Conservation (phyloP, 2,888 invertebrate species). For the Herminia tarsipennalis region DNA sequence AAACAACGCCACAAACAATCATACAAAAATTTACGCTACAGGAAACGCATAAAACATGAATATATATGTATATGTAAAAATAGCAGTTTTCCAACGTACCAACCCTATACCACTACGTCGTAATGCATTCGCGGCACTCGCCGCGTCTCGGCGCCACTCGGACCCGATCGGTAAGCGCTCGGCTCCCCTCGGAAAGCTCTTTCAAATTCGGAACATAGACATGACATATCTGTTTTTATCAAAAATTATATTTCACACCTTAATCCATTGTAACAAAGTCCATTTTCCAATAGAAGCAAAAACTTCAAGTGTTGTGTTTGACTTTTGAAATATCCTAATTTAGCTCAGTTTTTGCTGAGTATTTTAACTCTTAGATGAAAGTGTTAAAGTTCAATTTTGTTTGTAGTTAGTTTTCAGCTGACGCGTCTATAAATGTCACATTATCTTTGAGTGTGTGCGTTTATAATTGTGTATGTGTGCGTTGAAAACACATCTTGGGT, state of each 20-base stretch:
- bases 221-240: conserved; percentile 70
- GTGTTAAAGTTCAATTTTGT: conserved; percentile 49
- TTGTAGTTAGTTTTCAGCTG: conserved; percentile 71
- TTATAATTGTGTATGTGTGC: conserved; percentile 54
- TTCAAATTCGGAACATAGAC: conserved; percentile 76
- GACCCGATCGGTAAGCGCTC: conserved; percentile 83
- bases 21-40: conserved; percentile 3
- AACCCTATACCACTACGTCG: conserved; percentile 73
- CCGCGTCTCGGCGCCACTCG: conserved; percentile 81
- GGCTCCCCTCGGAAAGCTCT: conserved; percentile 77
- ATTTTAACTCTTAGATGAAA: conserved; percentile 46
- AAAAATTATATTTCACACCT: conserved; percentile 43
- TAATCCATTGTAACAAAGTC: conserved; percentile 37
- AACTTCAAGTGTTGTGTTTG: conserved; percentile 71
- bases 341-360: conserved; percentile 49
- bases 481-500: conserved; percentile 78
- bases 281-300: conserved; percentile 36
- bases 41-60: conserved; percentile 21
- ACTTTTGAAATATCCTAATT: conserved; percentile 82
- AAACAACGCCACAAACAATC: conserved; percentile 1
- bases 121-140: conserved; percentile 82
- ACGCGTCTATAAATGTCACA: conserved; percentile 79
- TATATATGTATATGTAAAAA: conserved; percentile 40
- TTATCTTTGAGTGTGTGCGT: conserved; percentile 57
- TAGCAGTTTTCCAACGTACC: conserved; percentile 52